Evolutionary conservation across 2,113 vertebrate genomes (phyloP).

Genomic region (Vulpes ferrilata): DNA sequence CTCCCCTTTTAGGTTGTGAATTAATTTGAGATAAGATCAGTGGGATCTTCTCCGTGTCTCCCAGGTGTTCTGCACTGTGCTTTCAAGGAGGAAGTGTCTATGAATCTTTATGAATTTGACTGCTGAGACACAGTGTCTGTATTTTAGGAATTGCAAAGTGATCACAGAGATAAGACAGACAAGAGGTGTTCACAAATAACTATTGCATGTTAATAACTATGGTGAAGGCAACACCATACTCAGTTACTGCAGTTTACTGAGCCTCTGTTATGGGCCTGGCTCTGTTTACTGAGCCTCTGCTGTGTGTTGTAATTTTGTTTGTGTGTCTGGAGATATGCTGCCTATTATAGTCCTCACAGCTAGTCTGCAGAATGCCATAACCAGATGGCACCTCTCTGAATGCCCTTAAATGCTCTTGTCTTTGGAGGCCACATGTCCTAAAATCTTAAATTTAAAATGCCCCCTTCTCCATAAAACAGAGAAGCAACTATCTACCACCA

Average conservation of each 20-base stretch:
- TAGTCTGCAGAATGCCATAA: neutral
- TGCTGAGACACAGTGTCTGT: neutral
- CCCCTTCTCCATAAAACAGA: neutral
- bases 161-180: neutral
- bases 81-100: slow-evolving; percentile 29
- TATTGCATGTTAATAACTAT: neutral
- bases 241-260: neutral
- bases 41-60: neutral
- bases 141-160: neutral
- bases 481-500: too few species aligned
- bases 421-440: neutral
- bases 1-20: neutral
- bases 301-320: too few species aligned
- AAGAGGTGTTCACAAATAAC: neutral
- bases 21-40: slow-evolving; percentile 6
- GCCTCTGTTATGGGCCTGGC: too few species aligned
- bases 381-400: neutral
- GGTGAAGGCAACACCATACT: neutral
- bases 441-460: slow-evolving; percentile 7
- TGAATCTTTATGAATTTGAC: slow-evolving; percentile 33
- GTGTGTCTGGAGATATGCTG: too few species aligned
- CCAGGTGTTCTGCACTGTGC: neutral
- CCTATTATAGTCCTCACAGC: neutral
- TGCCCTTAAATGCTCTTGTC: neutral
- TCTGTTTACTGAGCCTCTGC: neutral